Percentiles rank a stretch among this genome's conserved stretches.
These are phyloP conservation scores for Rhopilema esculentum DNA, from an alignment of 30 jellyfish, hydroid and myxozoan genomes.

Conservation along the genomic window DNA sequence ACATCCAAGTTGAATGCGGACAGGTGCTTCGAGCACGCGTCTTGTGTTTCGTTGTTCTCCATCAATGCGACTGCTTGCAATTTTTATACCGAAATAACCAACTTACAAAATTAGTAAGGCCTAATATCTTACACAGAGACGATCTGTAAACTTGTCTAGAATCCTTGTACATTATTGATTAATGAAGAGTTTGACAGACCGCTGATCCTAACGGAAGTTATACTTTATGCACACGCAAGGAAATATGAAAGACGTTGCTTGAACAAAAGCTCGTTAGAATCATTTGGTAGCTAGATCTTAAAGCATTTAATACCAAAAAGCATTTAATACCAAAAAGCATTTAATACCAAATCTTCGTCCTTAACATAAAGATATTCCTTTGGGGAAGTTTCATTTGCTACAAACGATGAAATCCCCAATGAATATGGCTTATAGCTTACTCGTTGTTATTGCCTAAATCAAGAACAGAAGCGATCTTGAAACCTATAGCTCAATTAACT, in stretches of 20 bases:
- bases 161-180: conserved; percentile 37
- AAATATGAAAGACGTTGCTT: not conserved
- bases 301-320: not conserved
- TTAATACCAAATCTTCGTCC: not conserved
- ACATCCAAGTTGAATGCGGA: conserved; percentile 46
- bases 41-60: conserved; percentile 56
- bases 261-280: conserved; percentile 3
- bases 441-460: not conserved
- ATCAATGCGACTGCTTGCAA: conserved; percentile 52
- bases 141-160: conserved; percentile 7
- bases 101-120: not conserved
- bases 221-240: conserved; percentile 39
- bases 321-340: too few species aligned
- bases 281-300: not conserved
- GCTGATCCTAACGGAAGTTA: conserved; percentile 62
- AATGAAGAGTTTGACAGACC: conserved; percentile 14
- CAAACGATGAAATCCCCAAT: not conserved
- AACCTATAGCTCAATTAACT: not conserved
- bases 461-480: not conserved
- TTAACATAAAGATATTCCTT: too few species aligned
- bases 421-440: not conserved
- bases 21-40: conserved; percentile 86
- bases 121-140: not conserved
- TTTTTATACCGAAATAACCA: not conserved
- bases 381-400: too few species aligned